Conservation (phyloP, 2,113 vertebrate genomes). For the Henicopernis longicauda region DNA sequence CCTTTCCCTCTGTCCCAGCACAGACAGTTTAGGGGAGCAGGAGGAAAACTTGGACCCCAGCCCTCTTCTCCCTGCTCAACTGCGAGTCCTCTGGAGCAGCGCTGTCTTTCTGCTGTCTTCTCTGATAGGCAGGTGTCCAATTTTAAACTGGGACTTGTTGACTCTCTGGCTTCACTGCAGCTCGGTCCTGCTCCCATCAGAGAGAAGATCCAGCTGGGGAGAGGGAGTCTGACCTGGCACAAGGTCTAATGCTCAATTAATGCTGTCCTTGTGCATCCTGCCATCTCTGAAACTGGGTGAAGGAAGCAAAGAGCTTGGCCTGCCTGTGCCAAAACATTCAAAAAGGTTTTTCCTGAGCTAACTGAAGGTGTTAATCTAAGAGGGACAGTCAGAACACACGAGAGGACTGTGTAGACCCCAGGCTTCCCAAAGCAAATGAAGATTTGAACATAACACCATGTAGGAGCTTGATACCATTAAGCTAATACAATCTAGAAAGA, state of each 20-base stretch:
- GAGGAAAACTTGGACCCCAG: background rate
- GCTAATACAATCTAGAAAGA: background rate
- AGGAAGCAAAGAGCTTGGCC: background rate
- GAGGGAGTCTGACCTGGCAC: background rate
- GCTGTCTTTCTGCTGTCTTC: background rate
- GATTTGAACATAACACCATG: background rate
- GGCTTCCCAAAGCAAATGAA: background rate
- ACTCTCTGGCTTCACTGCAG: background rate
- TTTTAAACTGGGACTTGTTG: background rate
- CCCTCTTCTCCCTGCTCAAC: background rate
- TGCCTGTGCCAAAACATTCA: background rate
- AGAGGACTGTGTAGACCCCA: background rate
- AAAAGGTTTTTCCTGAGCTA: background rate
- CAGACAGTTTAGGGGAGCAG: background rate
- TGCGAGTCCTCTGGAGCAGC: background rate
- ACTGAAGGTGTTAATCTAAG: background rate
- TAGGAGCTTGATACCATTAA: background rate
- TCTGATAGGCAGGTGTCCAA: background rate
- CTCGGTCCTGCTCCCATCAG: background rate
- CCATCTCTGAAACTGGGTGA: background rate
- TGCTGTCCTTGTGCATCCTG: rapidly evolving
- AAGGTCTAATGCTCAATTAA: background rate
- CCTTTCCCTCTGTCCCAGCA: background rate
- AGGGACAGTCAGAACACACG: background rate
- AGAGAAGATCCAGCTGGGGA: background rate